Evolutionary conservation across 2,113 vertebrate species (phyloP), one percentile per base, ranked within the genome.

Genomic region (Piliocolobus tephrosceles): DNA sequence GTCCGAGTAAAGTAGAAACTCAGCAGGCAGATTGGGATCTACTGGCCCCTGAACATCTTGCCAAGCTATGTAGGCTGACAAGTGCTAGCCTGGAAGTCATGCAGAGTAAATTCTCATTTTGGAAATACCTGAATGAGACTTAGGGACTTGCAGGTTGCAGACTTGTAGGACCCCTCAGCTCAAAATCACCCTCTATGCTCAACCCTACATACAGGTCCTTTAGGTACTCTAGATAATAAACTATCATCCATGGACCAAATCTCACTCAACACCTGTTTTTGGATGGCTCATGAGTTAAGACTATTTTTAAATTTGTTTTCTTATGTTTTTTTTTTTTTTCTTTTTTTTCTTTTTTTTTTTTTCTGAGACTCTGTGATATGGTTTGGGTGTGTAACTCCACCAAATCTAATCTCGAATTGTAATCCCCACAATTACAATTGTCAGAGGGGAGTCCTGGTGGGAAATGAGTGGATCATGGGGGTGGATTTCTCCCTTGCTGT

Each of bases 201-300:
- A 2, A 9, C 8, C 6, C 6, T 5, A 8, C 12, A 47, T 23
- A 79, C 0, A 25, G 1, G 10, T 8, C 70, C 0, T 18, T 0
- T 16, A 18, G 27, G 45, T 25, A 25, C 45, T 64, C 9, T 32
- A 66, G 0, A 9, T 83, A 40, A 30, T 30, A 55, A 66, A 70
- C 66, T 73, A 3, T 61, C n/a, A 85, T 58, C 14, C 12, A 0
- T 27, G 18, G 32, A 9, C 25, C 66, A 66, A 88, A 88, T 66
- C 13, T 66, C 40, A 79, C 32, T 13, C 27, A 50, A 25, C 8
- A 47, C 2, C 1, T 43, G 23, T 80, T 58, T 75, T n/a, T 76
- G 3, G 17, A 55, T 45, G 58, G 43, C 4, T 32, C 18, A n/a
- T 84, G 22, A 75, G 4, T n/a, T 75, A 58, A 38, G 11, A 52